Percentiles rank a stretch among this genome's conserved stretches.
Evolutionary conservation across 2,888 invertebrate species (phyloP).

Genomic region (Leptothorax acervorum): DNA sequence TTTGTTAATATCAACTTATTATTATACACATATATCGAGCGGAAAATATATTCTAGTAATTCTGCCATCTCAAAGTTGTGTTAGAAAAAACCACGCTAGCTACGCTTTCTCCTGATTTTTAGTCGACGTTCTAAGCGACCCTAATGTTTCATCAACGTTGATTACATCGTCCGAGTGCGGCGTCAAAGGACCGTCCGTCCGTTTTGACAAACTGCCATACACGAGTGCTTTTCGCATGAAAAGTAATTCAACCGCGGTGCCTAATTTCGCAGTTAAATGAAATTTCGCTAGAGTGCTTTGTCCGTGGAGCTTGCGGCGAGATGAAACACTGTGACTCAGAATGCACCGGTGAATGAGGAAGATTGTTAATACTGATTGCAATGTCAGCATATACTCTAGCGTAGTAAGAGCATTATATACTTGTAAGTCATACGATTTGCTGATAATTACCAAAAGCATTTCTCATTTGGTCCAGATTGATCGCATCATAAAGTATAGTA

Average conservation of each 20-base stretch:
- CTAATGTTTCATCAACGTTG: slow-evolving; percentile 36
- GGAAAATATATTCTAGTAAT: background rate
- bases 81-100: background rate
- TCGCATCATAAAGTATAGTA: background rate
- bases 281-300: slow-evolving; percentile 64
- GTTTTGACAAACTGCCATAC: slow-evolving; percentile 40
- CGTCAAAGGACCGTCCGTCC: slow-evolving; percentile 33
- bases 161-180: slow-evolving; percentile 22
- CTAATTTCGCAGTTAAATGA: slow-evolving; percentile 65
- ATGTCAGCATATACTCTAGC: slow-evolving; percentile 12
- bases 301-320: slow-evolving; percentile 32
- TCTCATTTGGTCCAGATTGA: slow-evolving; percentile 27
- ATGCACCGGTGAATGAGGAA: slow-evolving; percentile 41
- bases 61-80: background rate
- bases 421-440: slow-evolving; percentile 39
- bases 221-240: slow-evolving; percentile 36
- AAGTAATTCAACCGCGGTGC: slow-evolving; percentile 57
- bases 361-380: slow-evolving; percentile 60
- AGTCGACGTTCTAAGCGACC: background rate
- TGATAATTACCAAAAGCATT: slow-evolving; percentile 28
- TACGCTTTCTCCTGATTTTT: background rate
- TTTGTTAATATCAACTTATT: background rate
- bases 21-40: background rate
- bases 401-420: slow-evolving; percentile 1
- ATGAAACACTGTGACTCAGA: slow-evolving; percentile 27